Percentiles rank a stretch among this genome's conserved stretches.
Conservation (phyloP, 2,113 vertebrate genomes). For the Ictalurus furcatus region DNA sequence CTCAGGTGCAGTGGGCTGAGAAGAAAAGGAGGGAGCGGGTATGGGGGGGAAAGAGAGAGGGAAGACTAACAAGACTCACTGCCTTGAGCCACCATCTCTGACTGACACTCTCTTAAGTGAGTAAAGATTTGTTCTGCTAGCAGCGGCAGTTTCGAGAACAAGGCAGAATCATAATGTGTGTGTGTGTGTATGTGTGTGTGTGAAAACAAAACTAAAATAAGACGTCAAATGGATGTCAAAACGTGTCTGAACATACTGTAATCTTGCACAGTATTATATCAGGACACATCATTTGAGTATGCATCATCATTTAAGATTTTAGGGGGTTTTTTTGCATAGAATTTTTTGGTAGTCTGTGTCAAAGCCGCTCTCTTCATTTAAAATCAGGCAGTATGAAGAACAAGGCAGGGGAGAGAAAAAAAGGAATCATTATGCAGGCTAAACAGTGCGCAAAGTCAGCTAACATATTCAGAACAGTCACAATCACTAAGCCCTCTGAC, state of each 20-base stretch:
- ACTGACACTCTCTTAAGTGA: slow-evolving; percentile 74
- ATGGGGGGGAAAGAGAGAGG: slow-evolving; percentile 45
- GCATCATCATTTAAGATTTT: neutral
- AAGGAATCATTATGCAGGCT: slow-evolving; percentile 42
- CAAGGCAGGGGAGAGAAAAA: neutral
- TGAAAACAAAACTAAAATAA: slow-evolving; percentile 9
- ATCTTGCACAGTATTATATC: neutral
- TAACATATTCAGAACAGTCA: slow-evolving; percentile 49
- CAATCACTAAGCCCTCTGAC: slow-evolving; percentile 68
- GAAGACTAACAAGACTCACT: slow-evolving; percentile 53
- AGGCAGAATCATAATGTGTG: slow-evolving; percentile 38
- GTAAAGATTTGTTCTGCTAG: slow-evolving; percentile 75
- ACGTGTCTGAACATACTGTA: neutral
- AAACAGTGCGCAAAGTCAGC: slow-evolving; percentile 39
- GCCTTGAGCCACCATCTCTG: slow-evolving; percentile 53
- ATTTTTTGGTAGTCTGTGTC: neutral
- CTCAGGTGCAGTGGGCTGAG: slow-evolving; percentile 69
- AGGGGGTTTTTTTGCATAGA: no score
- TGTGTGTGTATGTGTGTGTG: slow-evolving; percentile 27
- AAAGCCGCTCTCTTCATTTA: neutral
- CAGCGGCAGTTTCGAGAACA: slow-evolving; percentile 59
- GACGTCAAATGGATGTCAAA: neutral
- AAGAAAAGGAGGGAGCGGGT: slow-evolving; percentile 21
- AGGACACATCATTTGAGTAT: neutral
- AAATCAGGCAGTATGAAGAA: slow-evolving; percentile 2